These are phyloP conservation scores for Ormyrus labotus DNA, from an alignment of 2,888 invertebrate species.

Conservation along the genomic window DNA sequence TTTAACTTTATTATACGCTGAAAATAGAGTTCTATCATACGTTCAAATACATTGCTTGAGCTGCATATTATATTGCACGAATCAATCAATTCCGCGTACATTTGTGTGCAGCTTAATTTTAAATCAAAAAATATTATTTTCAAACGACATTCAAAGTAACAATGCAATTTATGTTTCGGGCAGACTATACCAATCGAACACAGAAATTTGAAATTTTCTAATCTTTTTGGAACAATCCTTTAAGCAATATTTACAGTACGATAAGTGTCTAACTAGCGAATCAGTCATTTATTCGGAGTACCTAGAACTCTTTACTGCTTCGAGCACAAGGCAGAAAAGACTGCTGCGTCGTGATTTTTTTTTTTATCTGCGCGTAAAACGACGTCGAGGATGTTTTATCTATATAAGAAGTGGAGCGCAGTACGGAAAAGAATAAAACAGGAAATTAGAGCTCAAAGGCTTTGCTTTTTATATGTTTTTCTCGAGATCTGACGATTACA, in stretches of 20 bases:
- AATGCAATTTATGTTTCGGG: too few species aligned
- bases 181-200: too few species aligned
- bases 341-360: neutral
- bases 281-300: neutral
- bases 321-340: neutral
- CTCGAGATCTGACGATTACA: neutral
- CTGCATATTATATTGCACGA: too few species aligned
- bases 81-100: too few species aligned
- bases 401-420: constrained; percentile 7
- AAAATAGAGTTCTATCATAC: too few species aligned
- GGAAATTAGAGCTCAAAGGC: constrained; percentile 20
- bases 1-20: too few species aligned
- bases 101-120: too few species aligned
- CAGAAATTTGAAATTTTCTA: too few species aligned
- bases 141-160: too few species aligned
- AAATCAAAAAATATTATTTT: too few species aligned
- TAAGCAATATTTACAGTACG: constrained; percentile 13
- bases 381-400: neutral
- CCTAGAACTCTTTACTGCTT: constrained; percentile 1
- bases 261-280: constrained; percentile 4
- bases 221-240: neutral
- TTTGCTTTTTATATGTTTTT: constrained; percentile 15
- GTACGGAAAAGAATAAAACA: neutral
- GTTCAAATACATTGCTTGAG: too few species aligned
- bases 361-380: constrained; percentile 31